Base-by-base conservation (phyloP, 2,113 vertebrate genomes). In the Sarotherodon lohbergeri region DNA sequence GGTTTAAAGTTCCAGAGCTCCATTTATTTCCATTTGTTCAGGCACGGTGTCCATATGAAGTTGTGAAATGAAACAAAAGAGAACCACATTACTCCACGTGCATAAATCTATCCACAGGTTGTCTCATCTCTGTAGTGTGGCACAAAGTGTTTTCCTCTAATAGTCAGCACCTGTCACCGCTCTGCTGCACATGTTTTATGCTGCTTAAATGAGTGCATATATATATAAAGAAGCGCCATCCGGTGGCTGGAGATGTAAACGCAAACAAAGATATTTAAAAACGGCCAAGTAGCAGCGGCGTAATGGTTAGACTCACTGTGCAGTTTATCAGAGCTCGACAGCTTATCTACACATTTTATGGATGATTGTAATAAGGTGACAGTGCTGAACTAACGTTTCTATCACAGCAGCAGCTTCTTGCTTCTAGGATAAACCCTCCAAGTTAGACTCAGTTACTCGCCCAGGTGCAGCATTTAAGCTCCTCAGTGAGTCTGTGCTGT, bases 401-500 rank as follows among this genome's bases (percentile, higher is more conserved):
- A 17, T n/a, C 14, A 0, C 46, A n/a, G 24, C 46, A 78, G 73
- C 41, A 0, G 8, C 73, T 52, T 50, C 16, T 19, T 17, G 0
- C 24, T 50, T 19, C 16, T 19, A 19, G 41, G 16, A n/a, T n/a
- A 32, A 78, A 73, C 1, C 68, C 41, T 73, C 39, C 4, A 17
- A 50, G 24, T 32, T 19, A 0, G 43, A 19, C 43, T 29, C 43
- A 50, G 71, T 50, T 48, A 50, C 71, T 50, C 16, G 0, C 16
- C 5, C 43, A 50, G 9, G 0, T 78, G 24, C 43, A 50, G 27
- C 43, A 17, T 48, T 32, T 50, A 29, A 32, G 71, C 71, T n/a
- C 27, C 43, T n/a, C 10, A 0, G 24, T 0, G 27, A 10, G 2
- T 32, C 0, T 48, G 24, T 2, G 0, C 24, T 13, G 16, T 19